A percentile compares a stretch with the other conserved stretches of the same genome.
phyloP scores from a whole-genome alignment of 2,888 invertebrate species.

The Coenonympha arcania region DNA sequence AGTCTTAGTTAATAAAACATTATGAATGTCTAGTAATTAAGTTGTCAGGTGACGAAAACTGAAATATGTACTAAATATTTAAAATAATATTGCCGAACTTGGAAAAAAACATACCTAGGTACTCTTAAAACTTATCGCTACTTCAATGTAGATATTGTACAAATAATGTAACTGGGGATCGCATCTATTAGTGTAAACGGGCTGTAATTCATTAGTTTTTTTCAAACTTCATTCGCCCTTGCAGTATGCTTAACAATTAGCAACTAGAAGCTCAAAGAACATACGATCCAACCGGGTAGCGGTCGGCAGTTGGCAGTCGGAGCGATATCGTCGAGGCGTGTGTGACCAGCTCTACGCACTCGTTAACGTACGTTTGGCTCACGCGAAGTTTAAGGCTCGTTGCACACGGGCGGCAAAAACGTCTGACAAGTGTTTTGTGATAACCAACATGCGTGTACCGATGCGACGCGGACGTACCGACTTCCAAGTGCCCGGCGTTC shows the following conservation, averaged over 20 bases:
- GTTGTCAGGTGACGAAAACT: no score
- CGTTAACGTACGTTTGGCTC: slow-evolving; percentile 34
- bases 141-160: no score
- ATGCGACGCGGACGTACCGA: slow-evolving; percentile 25
- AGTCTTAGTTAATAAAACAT: no score
- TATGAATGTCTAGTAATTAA: no score
- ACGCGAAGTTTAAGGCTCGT: slow-evolving; percentile 42
- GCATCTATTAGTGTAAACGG: no score
- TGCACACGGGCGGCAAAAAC: slow-evolving; percentile 29
- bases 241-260: background rate
- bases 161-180: no score
- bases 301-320: background rate
- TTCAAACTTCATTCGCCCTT: no score
- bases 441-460: slow-evolving; percentile 26
- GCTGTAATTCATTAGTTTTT: no score
- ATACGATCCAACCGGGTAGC: background rate
- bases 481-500: slow-evolving; percentile 15
- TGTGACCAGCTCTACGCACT: slow-evolving; percentile 20
- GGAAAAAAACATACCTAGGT: no score
- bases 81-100: no score
- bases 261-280: background rate
- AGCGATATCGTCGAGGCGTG: background rate
- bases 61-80: no score
- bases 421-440: slow-evolving; percentile 27
- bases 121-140: no score